A percentile compares a stretch with the other conserved stretches of the same genome.
Conservation (phyloP, 1,140 invertebrate species). For the Zaprionus capensis region DNA sequence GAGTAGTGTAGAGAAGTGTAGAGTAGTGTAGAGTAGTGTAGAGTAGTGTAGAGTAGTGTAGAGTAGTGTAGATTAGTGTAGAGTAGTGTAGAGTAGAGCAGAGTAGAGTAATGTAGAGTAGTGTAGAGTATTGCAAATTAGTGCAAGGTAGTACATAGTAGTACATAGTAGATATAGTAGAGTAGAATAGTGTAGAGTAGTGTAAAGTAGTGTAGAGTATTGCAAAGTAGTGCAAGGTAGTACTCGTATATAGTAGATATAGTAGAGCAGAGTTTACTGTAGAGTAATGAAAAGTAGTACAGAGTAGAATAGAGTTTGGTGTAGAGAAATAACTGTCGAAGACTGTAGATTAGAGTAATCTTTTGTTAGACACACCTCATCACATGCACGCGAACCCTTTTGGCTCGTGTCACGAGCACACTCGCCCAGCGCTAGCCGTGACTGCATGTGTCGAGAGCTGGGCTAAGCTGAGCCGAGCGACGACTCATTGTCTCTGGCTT, state of each 20-base stretch:
- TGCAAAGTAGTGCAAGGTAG: no score
- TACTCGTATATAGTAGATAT: no score
- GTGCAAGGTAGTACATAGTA: no score
- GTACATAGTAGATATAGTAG: no score
- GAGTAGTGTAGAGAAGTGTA: neutral
- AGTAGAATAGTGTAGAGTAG: neutral
- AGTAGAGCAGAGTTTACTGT: neutral
- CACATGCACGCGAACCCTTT: neutral
- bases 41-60: neutral
- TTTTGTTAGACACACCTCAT: neutral
- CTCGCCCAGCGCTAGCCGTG: neutral
- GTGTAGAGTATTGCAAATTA: no score
- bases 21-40: neutral
- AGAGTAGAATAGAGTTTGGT: neutral
- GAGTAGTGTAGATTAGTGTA: neutral
- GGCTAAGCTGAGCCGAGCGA: slow-evolving; percentile 44
- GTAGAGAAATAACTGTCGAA: neutral
- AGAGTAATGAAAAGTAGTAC: neutral
- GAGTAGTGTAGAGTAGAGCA: neutral
- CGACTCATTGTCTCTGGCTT: slow-evolving; percentile 73
- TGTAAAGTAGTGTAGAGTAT: neutral
- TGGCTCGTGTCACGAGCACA: slow-evolving; percentile 6
- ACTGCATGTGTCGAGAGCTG: slow-evolving; percentile 30
- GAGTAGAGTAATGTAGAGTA: neutral
- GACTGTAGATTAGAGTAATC: no score